Evolutionary conservation across 2,797 vertebrate genomes (phyloP).

Genomic region (Rhodeus uyekii): DNA sequence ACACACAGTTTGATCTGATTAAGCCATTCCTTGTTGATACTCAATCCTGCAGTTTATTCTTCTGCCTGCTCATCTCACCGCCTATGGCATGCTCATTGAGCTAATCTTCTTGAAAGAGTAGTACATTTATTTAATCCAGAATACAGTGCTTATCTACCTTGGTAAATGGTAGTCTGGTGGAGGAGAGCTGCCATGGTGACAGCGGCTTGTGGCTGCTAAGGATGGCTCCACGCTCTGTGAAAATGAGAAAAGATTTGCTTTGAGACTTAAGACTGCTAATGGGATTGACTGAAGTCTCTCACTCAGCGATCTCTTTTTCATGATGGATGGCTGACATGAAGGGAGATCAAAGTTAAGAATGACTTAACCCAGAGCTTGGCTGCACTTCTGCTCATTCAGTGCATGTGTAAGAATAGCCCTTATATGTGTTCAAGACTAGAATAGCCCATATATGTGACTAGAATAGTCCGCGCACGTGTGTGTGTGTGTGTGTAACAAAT

Average conservation of each 20-base stretch:
- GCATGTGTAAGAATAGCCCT: not conserved
- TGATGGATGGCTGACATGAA: not conserved
- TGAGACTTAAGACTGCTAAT: slow-evolving; percentile 38
- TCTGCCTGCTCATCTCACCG: slow-evolving; percentile 8
- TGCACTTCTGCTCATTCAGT: not conserved
- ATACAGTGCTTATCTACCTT: slow-evolving; percentile 40
- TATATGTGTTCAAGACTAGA: not conserved
- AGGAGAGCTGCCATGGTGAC: slow-evolving; percentile 47
- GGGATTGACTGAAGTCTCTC: slow-evolving; percentile 27
- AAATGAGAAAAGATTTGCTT: slow-evolving; percentile 21
- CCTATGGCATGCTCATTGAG: slow-evolving; percentile 16
- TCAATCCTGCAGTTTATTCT: slow-evolving; percentile 47
- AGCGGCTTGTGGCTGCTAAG: not conserved
- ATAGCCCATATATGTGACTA: too few species aligned
- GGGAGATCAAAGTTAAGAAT: slow-evolving; percentile 25
- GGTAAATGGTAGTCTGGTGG: slow-evolving; percentile 36
- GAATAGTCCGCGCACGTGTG: too few species aligned
- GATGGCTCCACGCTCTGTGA: not conserved
- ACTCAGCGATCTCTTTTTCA: not conserved
- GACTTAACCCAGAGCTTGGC: not conserved
- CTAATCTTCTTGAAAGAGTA: slow-evolving; percentile 44
- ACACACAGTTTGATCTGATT: not conserved
- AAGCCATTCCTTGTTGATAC: slow-evolving; percentile 54
- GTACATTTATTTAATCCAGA: slow-evolving; percentile 43
- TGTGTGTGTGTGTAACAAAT: too few species aligned